Percentiles rank a stretch among this genome's conserved stretches.
These are phyloP conservation scores for Chiroxiphia lanceolata DNA, from an alignment of 2,797 vertebrate genomes.

Conservation along the genomic window DNA sequence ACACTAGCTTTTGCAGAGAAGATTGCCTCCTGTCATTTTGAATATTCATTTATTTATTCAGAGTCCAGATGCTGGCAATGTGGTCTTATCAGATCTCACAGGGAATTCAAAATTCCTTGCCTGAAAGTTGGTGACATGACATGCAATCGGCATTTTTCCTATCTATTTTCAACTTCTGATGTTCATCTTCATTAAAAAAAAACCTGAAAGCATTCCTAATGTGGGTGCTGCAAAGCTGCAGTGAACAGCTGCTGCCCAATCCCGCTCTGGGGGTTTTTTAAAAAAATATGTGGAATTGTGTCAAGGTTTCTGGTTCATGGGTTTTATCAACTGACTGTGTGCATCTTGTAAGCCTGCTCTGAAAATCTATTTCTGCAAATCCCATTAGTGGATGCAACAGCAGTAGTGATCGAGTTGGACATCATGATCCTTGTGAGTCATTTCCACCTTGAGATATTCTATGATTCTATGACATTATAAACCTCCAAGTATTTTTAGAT, in stretches of 20 bases:
- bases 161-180: background rate
- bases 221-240: background rate
- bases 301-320: background rate
- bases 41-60: background rate
- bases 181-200: background rate
- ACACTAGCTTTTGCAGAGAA: background rate
- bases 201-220: background rate
- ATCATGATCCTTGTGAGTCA: background rate
- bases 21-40: background rate
- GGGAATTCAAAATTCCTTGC: background rate
- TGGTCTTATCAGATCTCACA: background rate
- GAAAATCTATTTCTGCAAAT: background rate
- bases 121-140: background rate
- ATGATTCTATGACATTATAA: background rate
- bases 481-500: background rate
- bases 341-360: background rate
- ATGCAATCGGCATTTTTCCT: background rate
- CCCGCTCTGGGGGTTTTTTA: background rate
- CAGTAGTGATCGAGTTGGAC: background rate
- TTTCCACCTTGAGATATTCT: background rate
- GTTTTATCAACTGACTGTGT: background rate
- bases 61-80: background rate
- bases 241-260: background rate
- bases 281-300: background rate
- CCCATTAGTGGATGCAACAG: background rate